Conservation (phyloP, 1,140 invertebrate genomes). For the Andrena cerasifolii region DNA sequence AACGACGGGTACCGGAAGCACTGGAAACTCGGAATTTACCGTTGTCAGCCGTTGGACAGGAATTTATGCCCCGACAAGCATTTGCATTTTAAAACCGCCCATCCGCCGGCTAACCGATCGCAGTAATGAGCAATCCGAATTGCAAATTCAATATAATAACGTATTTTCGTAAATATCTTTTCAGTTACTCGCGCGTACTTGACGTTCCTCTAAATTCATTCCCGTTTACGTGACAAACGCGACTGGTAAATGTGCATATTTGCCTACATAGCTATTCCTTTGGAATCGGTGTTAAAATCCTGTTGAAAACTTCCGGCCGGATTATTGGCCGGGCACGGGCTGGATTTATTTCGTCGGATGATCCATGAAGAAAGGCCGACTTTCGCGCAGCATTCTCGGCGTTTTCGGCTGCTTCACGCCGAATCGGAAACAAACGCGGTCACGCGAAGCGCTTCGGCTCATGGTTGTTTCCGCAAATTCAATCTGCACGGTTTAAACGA, state of each 20-base stretch:
- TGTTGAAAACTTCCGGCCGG: too few species aligned
- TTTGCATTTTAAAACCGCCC: slow-evolving; percentile 38
- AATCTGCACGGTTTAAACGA: neutral
- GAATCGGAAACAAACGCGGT: too few species aligned
- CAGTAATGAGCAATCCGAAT: slow-evolving; percentile 28
- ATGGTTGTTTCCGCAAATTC: neutral
- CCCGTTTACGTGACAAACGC: neutral
- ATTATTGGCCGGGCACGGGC: too few species aligned
- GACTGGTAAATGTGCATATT: neutral
- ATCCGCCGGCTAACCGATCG: neutral
- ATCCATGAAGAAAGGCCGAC: too few species aligned
- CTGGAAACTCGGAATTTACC: neutral
- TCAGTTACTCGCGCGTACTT: slow-evolving; percentile 15
- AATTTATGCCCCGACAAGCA: slow-evolving; percentile 12
- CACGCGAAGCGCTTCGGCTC: too few species aligned
- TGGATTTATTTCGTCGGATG: too few species aligned
- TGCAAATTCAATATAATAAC: slow-evolving; percentile 40
- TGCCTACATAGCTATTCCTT: too few species aligned
- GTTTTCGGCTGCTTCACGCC: too few species aligned
- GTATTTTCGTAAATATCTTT: slow-evolving; percentile 33
- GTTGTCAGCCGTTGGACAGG: slow-evolving; percentile 16
- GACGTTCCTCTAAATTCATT: slow-evolving; percentile 28
- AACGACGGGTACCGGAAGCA: neutral
- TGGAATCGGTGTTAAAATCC: neutral
- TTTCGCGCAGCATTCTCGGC: too few species aligned